Base-by-base conservation (phyloP, 2,888 invertebrate species). In the Ceratothoa steindachneri region DNA sequence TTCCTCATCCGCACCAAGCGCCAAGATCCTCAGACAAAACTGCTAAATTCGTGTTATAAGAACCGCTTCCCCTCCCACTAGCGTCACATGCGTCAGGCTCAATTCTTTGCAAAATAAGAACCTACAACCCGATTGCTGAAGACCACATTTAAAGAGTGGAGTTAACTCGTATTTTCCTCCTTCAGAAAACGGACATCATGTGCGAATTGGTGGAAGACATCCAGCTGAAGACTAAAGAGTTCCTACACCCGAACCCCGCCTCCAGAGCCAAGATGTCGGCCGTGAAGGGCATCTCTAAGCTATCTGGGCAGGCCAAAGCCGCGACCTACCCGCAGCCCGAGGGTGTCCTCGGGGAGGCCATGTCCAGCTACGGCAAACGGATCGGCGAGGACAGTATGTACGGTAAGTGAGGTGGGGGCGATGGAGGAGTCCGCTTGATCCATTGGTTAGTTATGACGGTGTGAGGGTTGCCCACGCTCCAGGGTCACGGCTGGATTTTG, bases 311-410 rank as follows among this genome's bases (percentile, higher is more conserved):
- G 85, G 94, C 96, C 52, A 97, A 97, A 87, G 94, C 93, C 81
- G 93, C 94, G 84, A 94, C 97, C 64, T 99, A 99, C 86, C 98
- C 98, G 68, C 99, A 99, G 85, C 97, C 99, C 0, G 99, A 99
- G 86, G 98, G 98, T 69, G 92, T 93, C 53, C 88, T 99, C 41
- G 97, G 97, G 0, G 99, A 99, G 84, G 93, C 95, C 83, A 97
- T 99, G 97, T 88, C 93, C 81, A 90, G 90, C 82, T 97, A 95
- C 84, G 98, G 98, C 80, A 92, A 92, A 85, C 95, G 95, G 85
- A 88, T 99, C 80, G 98, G 98, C 79, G 97, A 97, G 82, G 96
- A 97, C 83, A 93, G 72, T 52, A 69, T 72, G 51, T 76, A 77
- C 60, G 80, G 80, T 77, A 51, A 71, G 80, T 75, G 51, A 15